Percentiles rank a stretch among this genome's conserved stretches.
These are phyloP conservation scores for Melitaea cinxia DNA, from an alignment of 1,140 invertebrate genomes.

Conservation along the genomic window DNA sequence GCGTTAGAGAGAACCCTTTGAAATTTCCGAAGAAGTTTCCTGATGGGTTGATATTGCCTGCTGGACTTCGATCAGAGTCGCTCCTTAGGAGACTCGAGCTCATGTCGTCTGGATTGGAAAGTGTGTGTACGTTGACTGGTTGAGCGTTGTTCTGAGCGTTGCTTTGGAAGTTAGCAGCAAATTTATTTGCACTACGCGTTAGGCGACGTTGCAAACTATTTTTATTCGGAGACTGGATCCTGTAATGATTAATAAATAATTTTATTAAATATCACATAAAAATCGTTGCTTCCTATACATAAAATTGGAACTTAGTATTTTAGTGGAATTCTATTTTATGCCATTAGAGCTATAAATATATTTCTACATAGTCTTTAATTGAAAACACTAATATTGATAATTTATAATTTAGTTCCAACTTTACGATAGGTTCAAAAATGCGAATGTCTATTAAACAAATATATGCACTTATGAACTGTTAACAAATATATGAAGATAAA, in stretches of 20 bases:
- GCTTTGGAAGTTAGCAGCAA: conserved; percentile 73
- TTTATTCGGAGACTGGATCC: conserved; percentile 76
- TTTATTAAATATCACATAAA: neutral
- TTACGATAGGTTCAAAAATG: too few relatives aligned
- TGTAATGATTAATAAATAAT: conserved; percentile 42
- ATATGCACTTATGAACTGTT: too few relatives aligned
- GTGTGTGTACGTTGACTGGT: conserved; percentile 81
- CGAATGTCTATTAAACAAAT: too few relatives aligned
- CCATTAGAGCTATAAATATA: too few relatives aligned
- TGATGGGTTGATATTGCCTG: conserved; percentile 80
- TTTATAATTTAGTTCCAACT: too few relatives aligned
- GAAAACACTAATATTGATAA: too few relatives aligned
- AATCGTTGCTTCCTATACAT: too few relatives aligned
- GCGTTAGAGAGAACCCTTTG: conserved; percentile 90
- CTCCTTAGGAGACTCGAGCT: conserved; percentile 82
- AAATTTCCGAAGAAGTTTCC: conserved; percentile 90
- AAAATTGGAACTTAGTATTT: too few relatives aligned
- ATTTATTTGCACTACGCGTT: conserved; percentile 73
- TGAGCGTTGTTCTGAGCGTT: conserved; percentile 61
- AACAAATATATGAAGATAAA: too few relatives aligned
- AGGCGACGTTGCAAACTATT: conserved; percentile 68
- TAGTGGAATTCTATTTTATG: too few relatives aligned
- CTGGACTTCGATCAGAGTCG: conserved; percentile 78
- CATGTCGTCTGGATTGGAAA: conserved; percentile 84
- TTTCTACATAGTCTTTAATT: too few relatives aligned